phyloP scores from a whole-genome alignment of 2,888 invertebrate genomes.

The Diploptera punctata region DNA sequence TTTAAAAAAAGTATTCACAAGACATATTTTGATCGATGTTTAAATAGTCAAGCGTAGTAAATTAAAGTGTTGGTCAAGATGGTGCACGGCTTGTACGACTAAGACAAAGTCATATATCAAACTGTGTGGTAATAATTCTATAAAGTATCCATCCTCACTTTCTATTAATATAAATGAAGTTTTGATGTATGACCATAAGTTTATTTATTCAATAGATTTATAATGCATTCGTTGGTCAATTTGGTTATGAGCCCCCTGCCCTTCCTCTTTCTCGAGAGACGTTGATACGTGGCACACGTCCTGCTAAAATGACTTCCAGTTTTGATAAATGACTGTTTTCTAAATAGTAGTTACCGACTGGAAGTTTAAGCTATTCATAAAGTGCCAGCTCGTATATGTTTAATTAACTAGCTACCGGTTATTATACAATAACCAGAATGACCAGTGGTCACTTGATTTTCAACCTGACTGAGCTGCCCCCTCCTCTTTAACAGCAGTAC shows the following conservation, averaged over 20 bases:
- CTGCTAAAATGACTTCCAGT: not conserved
- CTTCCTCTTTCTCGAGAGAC: not conserved
- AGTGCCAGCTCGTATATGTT: not conserved
- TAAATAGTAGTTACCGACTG: constrained; percentile 15
- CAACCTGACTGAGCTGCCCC: too few relatives aligned
- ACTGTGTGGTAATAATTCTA: too few relatives aligned
- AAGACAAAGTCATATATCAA: too few relatives aligned
- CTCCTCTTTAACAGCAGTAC: too few relatives aligned
- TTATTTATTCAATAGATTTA: constrained; percentile 10
- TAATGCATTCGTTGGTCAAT: constrained; percentile 19
- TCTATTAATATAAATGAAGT: constrained; percentile 15
- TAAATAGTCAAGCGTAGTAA: too few relatives aligned
- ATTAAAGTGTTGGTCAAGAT: too few relatives aligned
- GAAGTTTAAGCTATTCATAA: not conserved
- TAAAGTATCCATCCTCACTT: too few relatives aligned
- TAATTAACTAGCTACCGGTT: constrained; percentile 8
- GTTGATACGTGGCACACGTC: not conserved
- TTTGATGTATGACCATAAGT: constrained; percentile 8
- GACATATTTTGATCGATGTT: too few relatives aligned
- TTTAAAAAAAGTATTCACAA: too few relatives aligned
- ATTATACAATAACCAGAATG: not conserved
- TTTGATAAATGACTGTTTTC: constrained; percentile 18
- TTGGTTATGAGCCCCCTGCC: too few relatives aligned
- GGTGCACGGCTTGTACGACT: too few relatives aligned
- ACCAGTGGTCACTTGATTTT: constrained; percentile 10